These are phyloP conservation scores for Panopea generosa DNA, from an alignment of 2,888 invertebrate species.

Conservation along the genomic window DNA sequence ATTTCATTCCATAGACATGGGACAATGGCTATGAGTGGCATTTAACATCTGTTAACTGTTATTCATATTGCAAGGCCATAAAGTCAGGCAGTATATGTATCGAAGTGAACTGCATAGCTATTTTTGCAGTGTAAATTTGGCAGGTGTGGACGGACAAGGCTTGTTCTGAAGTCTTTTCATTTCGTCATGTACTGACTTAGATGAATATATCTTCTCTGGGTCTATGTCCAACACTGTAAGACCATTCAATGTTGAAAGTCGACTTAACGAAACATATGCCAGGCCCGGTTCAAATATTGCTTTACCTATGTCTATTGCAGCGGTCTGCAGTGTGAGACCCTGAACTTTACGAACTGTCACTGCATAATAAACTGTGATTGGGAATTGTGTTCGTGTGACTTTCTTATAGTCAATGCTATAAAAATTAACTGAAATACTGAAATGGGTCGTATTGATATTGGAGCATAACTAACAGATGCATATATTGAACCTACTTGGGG, in stretches of 20 bases:
- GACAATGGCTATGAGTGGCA: too few species aligned
- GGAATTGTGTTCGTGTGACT: neutral
- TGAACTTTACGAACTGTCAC: neutral
- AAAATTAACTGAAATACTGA: neutral
- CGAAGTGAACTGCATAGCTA: too few species aligned
- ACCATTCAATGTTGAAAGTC: neutral
- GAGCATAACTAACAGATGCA: neutral
- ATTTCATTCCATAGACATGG: too few species aligned
- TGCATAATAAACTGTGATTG: neutral
- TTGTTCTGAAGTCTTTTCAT: too few species aligned
- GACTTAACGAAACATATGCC: slow-evolving; percentile 4
- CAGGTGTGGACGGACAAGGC: too few species aligned
- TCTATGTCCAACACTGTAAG: too few species aligned
- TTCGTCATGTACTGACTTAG: too few species aligned
- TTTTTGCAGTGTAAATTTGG: too few species aligned
- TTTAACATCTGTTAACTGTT: too few species aligned
- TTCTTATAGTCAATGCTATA: neutral
- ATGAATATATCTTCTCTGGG: too few species aligned
- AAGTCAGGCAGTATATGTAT: too few species aligned
- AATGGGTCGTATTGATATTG: neutral
- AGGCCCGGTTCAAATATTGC: neutral
- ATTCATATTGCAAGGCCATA: too few species aligned
- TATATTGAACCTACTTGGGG: neutral
- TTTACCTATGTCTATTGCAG: neutral
- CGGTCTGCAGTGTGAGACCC: neutral